Evolutionary conservation across 2,888 invertebrate species (phyloP).

Genomic region (Nycteola revayana): DNA sequence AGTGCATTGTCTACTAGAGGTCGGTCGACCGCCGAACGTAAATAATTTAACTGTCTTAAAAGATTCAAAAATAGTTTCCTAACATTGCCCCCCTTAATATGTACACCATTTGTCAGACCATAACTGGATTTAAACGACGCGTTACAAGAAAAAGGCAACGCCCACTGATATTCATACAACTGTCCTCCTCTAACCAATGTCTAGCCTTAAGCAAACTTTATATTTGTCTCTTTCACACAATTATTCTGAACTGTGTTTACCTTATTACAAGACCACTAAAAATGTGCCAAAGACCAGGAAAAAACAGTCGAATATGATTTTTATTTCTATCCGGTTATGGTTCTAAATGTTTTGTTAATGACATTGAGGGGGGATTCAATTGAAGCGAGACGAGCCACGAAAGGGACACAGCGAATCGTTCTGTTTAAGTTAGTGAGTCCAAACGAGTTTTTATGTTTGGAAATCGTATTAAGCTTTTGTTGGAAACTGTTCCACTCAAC

Average conservation of each 20-base stretch:
- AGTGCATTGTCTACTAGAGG: conserved; percentile 78
- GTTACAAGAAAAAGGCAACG: conserved; percentile 66
- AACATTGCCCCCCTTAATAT: conserved; percentile 81
- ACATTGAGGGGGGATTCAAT: conserved; percentile 59
- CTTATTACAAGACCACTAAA: conserved; percentile 52
- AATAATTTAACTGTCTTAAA: conserved; percentile 83
- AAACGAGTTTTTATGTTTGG: conserved; percentile 82
- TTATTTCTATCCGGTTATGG: conserved; percentile 10
- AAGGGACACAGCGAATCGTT: conserved; percentile 69
- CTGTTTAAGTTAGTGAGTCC: conserved; percentile 78
- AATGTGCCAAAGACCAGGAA: conserved; percentile 49
- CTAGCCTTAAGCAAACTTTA: conserved; percentile 7
- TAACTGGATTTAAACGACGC: conserved; percentile 80
- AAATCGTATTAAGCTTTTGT: conserved; percentile 83
- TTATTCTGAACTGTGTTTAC: conserved; percentile 60
- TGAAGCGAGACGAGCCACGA: conserved; percentile 66
- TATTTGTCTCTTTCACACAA: conserved; percentile 53
- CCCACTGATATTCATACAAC: conserved; percentile 50
- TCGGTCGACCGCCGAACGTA: conserved; percentile 73
- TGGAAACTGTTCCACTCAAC: conserved; percentile 80
- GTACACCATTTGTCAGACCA: conserved; percentile 82
- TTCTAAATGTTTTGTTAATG: conserved; percentile 30
- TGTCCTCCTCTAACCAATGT: conserved; percentile 41
- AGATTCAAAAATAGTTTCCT: conserved; percentile 83
- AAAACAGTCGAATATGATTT: conserved; percentile 28